Percentiles rank a stretch among this genome's conserved stretches.
These are phyloP conservation scores for Lordiphosa collinella DNA, from an alignment of 1,140 invertebrate genomes.

Conservation along the genomic window DNA sequence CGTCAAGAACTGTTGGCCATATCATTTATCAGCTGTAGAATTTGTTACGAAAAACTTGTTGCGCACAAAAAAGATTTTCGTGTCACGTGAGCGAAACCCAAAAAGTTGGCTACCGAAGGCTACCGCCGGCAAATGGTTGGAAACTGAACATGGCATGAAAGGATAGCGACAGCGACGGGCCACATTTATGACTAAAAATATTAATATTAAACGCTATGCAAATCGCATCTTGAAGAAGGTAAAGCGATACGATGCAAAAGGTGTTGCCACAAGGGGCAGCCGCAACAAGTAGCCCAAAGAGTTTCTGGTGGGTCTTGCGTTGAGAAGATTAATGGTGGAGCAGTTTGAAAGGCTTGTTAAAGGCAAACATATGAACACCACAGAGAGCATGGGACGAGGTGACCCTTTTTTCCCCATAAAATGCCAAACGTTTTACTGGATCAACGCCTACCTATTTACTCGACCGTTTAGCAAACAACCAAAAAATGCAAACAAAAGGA, in stretches of 20 bases:
- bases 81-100: slow-evolving; percentile 59
- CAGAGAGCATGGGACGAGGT: no score
- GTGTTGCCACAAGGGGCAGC: slow-evolving; percentile 24
- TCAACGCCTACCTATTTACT: slow-evolving; percentile 69
- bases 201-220: slow-evolving; percentile 60
- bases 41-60: slow-evolving; percentile 70
- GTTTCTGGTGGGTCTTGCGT: background rate
- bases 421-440: slow-evolving; percentile 45
- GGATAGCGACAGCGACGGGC: slow-evolving; percentile 35
- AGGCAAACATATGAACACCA: slow-evolving; percentile 6
- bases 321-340: slow-evolving; percentile 47
- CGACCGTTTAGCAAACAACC: slow-evolving; percentile 33
- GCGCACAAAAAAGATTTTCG: slow-evolving; percentile 78
- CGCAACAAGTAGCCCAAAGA: slow-evolving; percentile 59
- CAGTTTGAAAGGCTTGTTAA: slow-evolving; percentile 38
- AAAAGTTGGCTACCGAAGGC: slow-evolving; percentile 45
- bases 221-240: slow-evolving; percentile 58
- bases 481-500: slow-evolving; percentile 28
- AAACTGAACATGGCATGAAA: slow-evolving; percentile 67
- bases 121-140: slow-evolving; percentile 22
- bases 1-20: slow-evolving; percentile 53
- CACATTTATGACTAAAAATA: slow-evolving; percentile 27
- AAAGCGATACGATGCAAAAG: slow-evolving; percentile 46
- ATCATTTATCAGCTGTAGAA: slow-evolving; percentile 73
- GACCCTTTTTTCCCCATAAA: background rate